Evolutionary conservation across 2,888 invertebrate genomes (phyloP).

Genomic region (Dicyrtomina minuta): DNA sequence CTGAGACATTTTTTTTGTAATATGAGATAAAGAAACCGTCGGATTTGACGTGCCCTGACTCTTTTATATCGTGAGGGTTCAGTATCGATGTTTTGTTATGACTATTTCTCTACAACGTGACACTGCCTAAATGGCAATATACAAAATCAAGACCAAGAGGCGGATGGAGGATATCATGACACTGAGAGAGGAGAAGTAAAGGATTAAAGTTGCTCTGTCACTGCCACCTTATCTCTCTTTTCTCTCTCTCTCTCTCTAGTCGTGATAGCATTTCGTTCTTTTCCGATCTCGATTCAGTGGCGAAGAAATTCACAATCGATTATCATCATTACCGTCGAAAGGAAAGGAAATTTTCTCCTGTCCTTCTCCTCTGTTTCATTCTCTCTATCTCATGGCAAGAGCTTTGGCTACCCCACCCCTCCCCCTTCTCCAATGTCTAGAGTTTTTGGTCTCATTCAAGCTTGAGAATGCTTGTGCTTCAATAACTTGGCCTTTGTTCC

Average conservation of each 20-base stretch:
- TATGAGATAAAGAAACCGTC: background rate
- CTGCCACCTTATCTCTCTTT: conserved; percentile 9
- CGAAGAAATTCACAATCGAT: conserved; percentile 29
- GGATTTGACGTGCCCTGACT: background rate
- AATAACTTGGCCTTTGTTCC: background rate
- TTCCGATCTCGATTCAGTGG: conserved; percentile 16
- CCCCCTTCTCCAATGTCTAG: background rate
- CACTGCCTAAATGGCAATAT: conserved; percentile 1
- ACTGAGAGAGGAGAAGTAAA: too few species aligned
- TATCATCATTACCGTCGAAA: conserved; percentile 17
- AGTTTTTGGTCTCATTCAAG: background rate
- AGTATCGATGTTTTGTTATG: conserved; percentile 6
- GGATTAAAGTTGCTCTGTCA: background rate
- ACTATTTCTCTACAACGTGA: background rate
- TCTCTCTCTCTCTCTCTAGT: background rate
- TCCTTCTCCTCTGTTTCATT: conserved; percentile 7
- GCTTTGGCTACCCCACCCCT: background rate
- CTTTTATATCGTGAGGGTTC: background rate
- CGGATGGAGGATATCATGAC: too few species aligned
- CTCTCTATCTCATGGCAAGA: conserved; percentile 9
- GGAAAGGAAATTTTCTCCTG: conserved; percentile 7
- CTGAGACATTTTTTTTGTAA: conserved; percentile 2
- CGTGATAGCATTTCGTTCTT: background rate
- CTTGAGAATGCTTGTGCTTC: background rate
- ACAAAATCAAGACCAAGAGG: background rate